Evolutionary conservation across 30 jellyfish, hydroid and myxozoan species (phyloP).

Genomic region (Hydractinia symbiolongicarpus): DNA sequence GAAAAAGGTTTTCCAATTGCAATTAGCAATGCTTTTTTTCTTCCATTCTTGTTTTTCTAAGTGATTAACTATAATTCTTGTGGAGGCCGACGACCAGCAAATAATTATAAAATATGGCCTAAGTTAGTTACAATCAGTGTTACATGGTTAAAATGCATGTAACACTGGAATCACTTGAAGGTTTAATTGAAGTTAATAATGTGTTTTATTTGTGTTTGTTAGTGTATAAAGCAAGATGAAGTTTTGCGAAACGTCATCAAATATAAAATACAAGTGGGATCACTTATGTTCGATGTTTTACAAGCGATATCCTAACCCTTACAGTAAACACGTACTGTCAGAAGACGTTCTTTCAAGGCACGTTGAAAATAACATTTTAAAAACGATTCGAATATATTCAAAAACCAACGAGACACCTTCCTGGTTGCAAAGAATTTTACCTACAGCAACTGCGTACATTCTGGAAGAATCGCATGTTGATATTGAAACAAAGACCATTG

Average conservation of each 20-base stretch:
- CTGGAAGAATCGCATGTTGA: conserved; percentile 37
- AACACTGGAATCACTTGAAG: background rate
- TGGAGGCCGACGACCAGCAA: too few species aligned
- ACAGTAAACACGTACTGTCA: conserved; percentile 31
- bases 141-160: background rate
- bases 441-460: conserved; percentile 32
- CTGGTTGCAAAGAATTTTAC: conserved; percentile 21
- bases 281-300: conserved; percentile 10
- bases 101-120: background rate
- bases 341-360: conserved; percentile 31
- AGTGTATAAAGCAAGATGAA: conserved; percentile 8
- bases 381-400: conserved; percentile 12
- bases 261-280: conserved; percentile 22
- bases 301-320: conserved; percentile 39
- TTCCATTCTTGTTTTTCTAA: too few species aligned
- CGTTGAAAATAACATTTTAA: conserved; percentile 24
- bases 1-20: too few species aligned
- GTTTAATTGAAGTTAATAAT: background rate
- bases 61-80: too few species aligned
- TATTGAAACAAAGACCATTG: background rate
- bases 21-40: too few species aligned
- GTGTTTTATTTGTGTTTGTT: background rate
- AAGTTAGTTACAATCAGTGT: background rate
- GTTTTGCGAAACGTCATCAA: conserved; percentile 7
- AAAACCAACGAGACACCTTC: conserved; percentile 28